Conservation (phyloP, 1,140 invertebrate genomes). For the Nebria ingens region DNA sequence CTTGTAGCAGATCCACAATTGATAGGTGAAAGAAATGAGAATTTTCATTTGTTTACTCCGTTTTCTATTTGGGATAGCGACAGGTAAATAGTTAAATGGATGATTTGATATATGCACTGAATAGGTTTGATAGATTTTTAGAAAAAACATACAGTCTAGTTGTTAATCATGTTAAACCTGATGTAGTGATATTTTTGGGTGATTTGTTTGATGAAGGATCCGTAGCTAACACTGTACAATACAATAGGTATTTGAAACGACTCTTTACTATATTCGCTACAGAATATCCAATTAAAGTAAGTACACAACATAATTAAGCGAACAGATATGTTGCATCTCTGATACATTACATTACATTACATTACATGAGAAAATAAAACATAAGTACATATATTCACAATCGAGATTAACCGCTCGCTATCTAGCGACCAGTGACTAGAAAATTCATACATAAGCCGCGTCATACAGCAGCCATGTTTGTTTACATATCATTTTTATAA, state of each 20-base stretch:
- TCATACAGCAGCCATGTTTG: no score
- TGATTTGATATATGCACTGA: conserved; percentile 3
- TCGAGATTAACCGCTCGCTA: no score
- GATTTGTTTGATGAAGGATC: conserved; percentile 90
- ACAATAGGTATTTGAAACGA: conserved; percentile 55
- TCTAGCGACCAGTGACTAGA: no score
- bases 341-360: neutral
- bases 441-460: no score
- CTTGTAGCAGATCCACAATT: conserved; percentile 90
- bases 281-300: conserved; percentile 43
- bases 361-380: neutral
- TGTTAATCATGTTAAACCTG: conserved; percentile 60
- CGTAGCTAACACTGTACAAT: conserved; percentile 56
- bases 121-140: conserved; percentile 55
- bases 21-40: conserved; percentile 63
- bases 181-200: conserved; percentile 81
- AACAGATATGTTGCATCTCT: no score
- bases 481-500: no score
- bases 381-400: no score
- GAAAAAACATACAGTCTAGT: conserved; percentile 65
- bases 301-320: conserved; percentile 12
- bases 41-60: conserved; percentile 39
- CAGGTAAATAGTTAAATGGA: conserved; percentile 41
- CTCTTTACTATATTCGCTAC: conserved; percentile 59
- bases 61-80: conserved; percentile 71